Evolutionary conservation across 2,797 vertebrate species (phyloP).

Genomic region (Silurus aristotelis): DNA sequence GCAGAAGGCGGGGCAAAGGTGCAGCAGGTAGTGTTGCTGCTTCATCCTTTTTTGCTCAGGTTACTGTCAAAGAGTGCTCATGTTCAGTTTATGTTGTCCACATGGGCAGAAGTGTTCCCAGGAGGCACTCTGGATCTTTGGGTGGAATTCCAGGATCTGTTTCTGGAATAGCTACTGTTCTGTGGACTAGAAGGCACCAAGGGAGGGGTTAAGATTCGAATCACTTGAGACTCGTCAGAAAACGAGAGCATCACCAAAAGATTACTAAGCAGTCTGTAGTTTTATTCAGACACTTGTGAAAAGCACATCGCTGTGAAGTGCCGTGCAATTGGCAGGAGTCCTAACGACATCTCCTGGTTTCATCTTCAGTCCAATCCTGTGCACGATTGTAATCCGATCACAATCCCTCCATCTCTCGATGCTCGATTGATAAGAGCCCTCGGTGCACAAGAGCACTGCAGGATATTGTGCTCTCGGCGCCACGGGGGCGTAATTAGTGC

Average conservation of each 20-base stretch:
- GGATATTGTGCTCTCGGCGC: slow-evolving; percentile 17
- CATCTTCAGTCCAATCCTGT: background rate
- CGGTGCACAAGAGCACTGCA: background rate
- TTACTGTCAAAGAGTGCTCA: background rate
- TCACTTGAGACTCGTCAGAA: background rate
- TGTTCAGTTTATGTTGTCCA: background rate
- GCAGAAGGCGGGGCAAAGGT: background rate
- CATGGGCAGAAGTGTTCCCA: background rate
- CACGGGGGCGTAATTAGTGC: slow-evolving; percentile 64
- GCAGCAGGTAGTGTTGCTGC: slow-evolving; percentile 2
- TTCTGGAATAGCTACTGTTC: background rate
- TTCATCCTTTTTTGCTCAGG: background rate
- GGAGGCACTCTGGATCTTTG: background rate
- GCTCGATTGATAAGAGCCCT: background rate
- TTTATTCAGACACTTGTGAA: slow-evolving; percentile 50
- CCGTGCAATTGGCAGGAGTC: background rate
- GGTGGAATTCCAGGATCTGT: background rate
- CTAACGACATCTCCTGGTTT: background rate
- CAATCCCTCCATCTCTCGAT: background rate
- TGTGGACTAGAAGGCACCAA: background rate
- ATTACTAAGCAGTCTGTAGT: slow-evolving; percentile 37
- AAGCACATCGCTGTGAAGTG: slow-evolving; percentile 34
- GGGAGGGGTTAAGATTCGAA: background rate
- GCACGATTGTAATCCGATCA: slow-evolving; percentile 17
- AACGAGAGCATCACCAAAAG: background rate